A percentile compares a stretch with the other conserved stretches of the same genome.
Conservation (phyloP, 2,888 invertebrate genomes). For the Mythimna lalbum region DNA sequence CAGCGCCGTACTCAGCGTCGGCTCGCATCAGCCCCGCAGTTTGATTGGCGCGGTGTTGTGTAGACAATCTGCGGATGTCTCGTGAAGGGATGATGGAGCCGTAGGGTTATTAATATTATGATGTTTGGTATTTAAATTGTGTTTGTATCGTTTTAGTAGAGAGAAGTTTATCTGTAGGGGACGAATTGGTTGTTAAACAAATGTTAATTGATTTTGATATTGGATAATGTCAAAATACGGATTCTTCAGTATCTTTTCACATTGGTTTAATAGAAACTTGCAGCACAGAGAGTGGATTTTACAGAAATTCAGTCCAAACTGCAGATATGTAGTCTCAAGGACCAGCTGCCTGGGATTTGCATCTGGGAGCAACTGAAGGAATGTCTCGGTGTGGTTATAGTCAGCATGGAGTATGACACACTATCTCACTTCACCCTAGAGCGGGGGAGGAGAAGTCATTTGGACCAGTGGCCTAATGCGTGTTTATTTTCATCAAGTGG, state of each 20-base stretch:
- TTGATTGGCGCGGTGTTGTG: slow-evolving; percentile 77
- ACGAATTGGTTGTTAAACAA: background rate
- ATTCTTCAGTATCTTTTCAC: background rate
- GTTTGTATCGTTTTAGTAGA: slow-evolving; percentile 23
- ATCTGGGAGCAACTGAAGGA: too few relatives aligned
- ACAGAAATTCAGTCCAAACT: too few relatives aligned
- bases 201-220: background rate
- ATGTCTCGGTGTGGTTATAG: too few relatives aligned
- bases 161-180: slow-evolving; percentile 2
- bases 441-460: too few relatives aligned
- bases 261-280: background rate
- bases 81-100: slow-evolving; percentile 18
- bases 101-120: slow-evolving; percentile 19
- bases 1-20: slow-evolving; percentile 44
- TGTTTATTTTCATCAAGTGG: too few relatives aligned
- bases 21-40: slow-evolving; percentile 54
- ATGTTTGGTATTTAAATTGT: slow-evolving; percentile 35
- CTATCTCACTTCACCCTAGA: too few relatives aligned
- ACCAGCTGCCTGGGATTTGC: too few relatives aligned
- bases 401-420: too few relatives aligned
- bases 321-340: too few relatives aligned
- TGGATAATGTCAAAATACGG: background rate
- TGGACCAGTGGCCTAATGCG: too few relatives aligned
- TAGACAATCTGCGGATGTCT: slow-evolving; percentile 63
- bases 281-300: background rate